Evolutionary conservation across 2,888 invertebrate species (phyloP), one percentile per base, ranked within the genome.

Genomic region (Meandrusa payeni): DNA sequence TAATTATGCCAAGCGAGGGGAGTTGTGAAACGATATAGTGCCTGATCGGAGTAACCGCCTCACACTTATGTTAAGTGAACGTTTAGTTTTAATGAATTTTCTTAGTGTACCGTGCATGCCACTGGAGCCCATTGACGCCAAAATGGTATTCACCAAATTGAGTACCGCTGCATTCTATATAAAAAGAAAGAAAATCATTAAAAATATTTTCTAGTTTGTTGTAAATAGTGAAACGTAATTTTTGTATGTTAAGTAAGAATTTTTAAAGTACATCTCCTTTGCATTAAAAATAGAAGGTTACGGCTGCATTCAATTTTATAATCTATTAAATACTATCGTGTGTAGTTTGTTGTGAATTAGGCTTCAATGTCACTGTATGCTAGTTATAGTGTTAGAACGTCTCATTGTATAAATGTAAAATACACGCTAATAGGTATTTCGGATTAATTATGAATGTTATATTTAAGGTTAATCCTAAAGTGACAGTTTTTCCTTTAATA

Each of bases 351-450:
- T 85, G 81, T 81, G 77, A 69, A 71, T 67, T 85, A 86, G 83
- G 78, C 85, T 82, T 83, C 72, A 69, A 70, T 69, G 76, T 81
- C 82, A 78, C 74, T 75, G 76, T 83, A 80, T 75, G 82, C 80
- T 80, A 82, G 76, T 64, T 76, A 67, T 81, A 80, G 73, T 66
- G 64, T 80, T 76, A 69, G 73, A 72, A 73, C 64, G 76, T 79
- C 76, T 83, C 76, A 77, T 77, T 87, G 86, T 87, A 86, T 76
- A 87, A 86, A 87, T 87, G 86, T 87, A 87, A 78, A 75, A 81
- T 83, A 87, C 75, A 78, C 76, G 78, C 81, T 79, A 79, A 76
- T 77, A 61, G 59, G 52, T 61, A 65, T 75, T 77, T 82, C 76
- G 70, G 66, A 69, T 70, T 76, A 61, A 72, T 62, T 77, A 78